Percentiles rank a stretch among this genome's conserved stretches.
These are phyloP conservation scores for Cydia fagiglandana DNA, from an alignment of 1,140 invertebrate species.

Conservation along the genomic window DNA sequence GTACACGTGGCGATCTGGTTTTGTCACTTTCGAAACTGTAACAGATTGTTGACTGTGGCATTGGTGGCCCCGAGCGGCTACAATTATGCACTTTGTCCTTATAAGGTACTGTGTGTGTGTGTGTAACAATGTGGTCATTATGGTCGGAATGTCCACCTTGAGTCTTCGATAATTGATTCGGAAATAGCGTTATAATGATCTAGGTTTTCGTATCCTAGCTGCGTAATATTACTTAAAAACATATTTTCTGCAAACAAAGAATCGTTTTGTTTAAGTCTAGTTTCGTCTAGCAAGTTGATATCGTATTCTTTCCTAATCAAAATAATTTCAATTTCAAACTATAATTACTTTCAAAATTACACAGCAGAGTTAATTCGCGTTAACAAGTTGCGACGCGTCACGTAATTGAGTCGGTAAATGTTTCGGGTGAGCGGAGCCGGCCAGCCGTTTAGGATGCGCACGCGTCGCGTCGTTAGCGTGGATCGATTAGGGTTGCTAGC, in stretches of 20 bases:
- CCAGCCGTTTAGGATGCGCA: slow-evolving; percentile 24
- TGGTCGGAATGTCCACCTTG: slow-evolving; percentile 33
- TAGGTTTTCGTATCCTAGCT: background rate
- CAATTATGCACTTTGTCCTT: slow-evolving; percentile 43
- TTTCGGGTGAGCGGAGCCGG: slow-evolving; percentile 23
- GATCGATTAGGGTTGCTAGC: slow-evolving; percentile 2
- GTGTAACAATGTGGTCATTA: slow-evolving; percentile 6
- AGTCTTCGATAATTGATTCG: slow-evolving; percentile 14
- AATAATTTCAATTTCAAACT: background rate
- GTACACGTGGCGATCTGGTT: slow-evolving; percentile 30
- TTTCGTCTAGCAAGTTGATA: too few species aligned
- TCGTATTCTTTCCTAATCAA: background rate
- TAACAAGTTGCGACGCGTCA: slow-evolving; percentile 3
- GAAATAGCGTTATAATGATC: background rate
- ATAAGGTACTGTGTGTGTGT: slow-evolving; percentile 24
- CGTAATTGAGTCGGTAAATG: slow-evolving; percentile 25
- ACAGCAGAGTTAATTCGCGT: background rate
- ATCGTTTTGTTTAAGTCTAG: too few species aligned
- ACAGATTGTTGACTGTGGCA: slow-evolving; percentile 40
- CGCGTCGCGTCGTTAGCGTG: slow-evolving; percentile 24
- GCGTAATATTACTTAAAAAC: too few species aligned
- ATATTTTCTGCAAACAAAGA: too few species aligned
- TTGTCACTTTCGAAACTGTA: slow-evolving; percentile 49
- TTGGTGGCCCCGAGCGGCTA: slow-evolving; percentile 41
- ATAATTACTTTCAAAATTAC: background rate